Conservation (phyloP, 2,888 invertebrate species). For the Stenurella melanura region DNA sequence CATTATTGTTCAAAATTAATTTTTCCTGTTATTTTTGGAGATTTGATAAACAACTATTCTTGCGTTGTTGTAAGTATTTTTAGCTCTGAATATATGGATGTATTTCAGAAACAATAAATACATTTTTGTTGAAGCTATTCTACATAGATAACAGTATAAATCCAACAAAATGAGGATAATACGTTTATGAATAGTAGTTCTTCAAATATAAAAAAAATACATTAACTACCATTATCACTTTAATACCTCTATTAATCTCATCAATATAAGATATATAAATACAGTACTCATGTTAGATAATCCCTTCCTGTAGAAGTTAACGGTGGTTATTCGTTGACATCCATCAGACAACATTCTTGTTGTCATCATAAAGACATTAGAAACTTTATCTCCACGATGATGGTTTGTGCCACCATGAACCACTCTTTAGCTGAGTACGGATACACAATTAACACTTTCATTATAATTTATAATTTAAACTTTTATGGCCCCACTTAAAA, state of each 20-base stretch:
- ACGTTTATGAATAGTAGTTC: neutral
- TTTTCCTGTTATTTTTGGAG: no score
- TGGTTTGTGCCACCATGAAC: slow-evolving; percentile 34
- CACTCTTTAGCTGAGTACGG: slow-evolving; percentile 5
- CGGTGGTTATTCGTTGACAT: slow-evolving; percentile 38
- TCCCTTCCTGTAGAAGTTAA: slow-evolving; percentile 35
- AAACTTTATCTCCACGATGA: slow-evolving; percentile 37
- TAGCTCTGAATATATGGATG: no score
- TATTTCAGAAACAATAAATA: no score
- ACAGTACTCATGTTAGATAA: slow-evolving; percentile 14
- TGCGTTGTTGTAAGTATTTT: no score
- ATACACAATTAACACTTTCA: slow-evolving; percentile 23
- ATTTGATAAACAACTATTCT: no score
- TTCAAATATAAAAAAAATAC: neutral
- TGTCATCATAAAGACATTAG: slow-evolving; percentile 33
- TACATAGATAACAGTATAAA: no score
- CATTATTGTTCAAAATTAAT: no score
- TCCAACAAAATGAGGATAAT: neutral
- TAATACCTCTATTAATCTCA: slow-evolving; percentile 26
- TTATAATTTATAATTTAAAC: slow-evolving; percentile 10
- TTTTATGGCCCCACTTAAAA: slow-evolving; percentile 22
- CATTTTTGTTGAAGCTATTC: no score
- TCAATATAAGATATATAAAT: slow-evolving; percentile 17
- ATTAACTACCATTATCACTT: neutral
- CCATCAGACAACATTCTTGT: slow-evolving; percentile 39